Evolutionary conservation across 2,797 vertebrate species (phyloP).

Genomic region (Aeoliscus strigatus): DNA sequence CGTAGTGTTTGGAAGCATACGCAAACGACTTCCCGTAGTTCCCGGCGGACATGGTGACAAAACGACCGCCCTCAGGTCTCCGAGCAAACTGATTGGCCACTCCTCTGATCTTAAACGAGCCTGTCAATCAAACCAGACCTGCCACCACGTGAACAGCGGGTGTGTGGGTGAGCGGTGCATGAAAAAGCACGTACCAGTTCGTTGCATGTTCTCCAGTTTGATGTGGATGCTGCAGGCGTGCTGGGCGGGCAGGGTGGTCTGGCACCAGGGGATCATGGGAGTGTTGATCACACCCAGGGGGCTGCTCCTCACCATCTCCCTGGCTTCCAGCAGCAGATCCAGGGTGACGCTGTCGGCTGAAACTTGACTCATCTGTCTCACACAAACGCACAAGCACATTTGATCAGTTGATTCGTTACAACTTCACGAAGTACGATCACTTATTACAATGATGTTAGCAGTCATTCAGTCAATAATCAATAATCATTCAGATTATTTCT

Average conservation of each 20-base stretch:
- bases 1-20: conserved; percentile 72
- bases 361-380: conserved; percentile 56
- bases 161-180: no score
- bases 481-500: no score
- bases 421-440: no score
- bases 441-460: no score
- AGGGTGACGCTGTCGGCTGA: conserved; percentile 59
- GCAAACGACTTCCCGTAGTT: conserved; percentile 82
- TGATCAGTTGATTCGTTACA: no score
- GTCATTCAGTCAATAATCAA: no score
- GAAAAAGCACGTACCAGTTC: conserved; percentile 70
- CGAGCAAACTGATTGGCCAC: conserved; percentile 77
- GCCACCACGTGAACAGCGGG: not conserved
- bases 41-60: conserved; percentile 80
- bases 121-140: conserved; percentile 39
- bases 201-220: conserved; percentile 81
- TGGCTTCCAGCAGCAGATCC: conserved; percentile 65
- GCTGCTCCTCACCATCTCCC: conserved; percentile 66
- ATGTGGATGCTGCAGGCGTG: conserved; percentile 59
- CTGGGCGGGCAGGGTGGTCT: conserved; percentile 63
- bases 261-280: conserved; percentile 68
- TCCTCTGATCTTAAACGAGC: conserved; percentile 80
- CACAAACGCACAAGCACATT: no score
- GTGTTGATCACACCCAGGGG: conserved; percentile 75
- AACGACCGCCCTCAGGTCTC: conserved; percentile 47